A percentile compares a stretch with the other conserved stretches of the same genome.
Conservation (phyloP, 2,888 invertebrate genomes). For the Rhagophthalmus giganteus region DNA sequence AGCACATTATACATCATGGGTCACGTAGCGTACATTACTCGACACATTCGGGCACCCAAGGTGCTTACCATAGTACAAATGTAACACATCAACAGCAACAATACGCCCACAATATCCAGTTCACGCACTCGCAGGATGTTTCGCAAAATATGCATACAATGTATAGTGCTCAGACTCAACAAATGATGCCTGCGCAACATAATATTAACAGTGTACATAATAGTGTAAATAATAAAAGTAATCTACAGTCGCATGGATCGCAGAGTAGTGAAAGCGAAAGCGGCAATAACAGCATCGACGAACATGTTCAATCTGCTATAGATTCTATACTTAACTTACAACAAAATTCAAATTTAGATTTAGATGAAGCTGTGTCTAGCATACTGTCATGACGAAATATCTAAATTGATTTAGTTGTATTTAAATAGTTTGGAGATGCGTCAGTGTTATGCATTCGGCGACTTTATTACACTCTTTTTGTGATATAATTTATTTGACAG, state of each 20-base stretch:
- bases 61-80: conserved; percentile 28
- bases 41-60: conserved; percentile 7
- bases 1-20: too few species aligned
- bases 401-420: conserved; percentile 33
- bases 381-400: conserved; percentile 56
- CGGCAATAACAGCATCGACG: conserved; percentile 66
- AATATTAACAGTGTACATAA: conserved; percentile 27
- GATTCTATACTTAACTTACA: conserved; percentile 77
- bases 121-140: conserved; percentile 19
- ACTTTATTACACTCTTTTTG: conserved; percentile 22
- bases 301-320: conserved; percentile 79
- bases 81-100: conserved; percentile 25
- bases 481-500: conserved; percentile 31
- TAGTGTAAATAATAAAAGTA: conserved; percentile 32
- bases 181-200: conserved; percentile 3
- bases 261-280: conserved; percentile 43
- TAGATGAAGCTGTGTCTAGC: conserved; percentile 50
- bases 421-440: background rate
- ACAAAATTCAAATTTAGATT: conserved; percentile 52
- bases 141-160: conserved; percentile 9
- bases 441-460: conserved; percentile 2
- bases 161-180: conserved; percentile 26
- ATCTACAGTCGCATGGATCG: conserved; percentile 28
- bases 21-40: conserved; percentile 11
- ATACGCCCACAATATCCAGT: conserved; percentile 23